A percentile compares a stretch with the other conserved stretches of the same genome.
Conservation (phyloP, 2,888 invertebrate genomes). For the Dione vanillae region DNA sequence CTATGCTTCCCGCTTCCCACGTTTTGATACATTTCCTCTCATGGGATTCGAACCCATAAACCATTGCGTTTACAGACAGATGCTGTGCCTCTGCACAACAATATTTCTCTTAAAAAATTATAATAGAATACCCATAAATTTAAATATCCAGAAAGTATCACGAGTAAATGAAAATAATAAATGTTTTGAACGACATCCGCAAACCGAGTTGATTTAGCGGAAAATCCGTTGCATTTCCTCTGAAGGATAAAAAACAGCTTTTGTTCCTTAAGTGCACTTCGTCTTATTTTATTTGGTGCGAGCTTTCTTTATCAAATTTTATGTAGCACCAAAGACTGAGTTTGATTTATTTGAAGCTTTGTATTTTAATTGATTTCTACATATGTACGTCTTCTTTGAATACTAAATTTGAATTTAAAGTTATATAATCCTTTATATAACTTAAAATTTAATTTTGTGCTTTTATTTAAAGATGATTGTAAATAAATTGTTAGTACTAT, state of each 20-base stretch:
- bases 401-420: no score
- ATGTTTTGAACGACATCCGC: constrained; percentile 7
- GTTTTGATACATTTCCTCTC: no score
- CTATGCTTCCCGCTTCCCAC: no score
- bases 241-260: constrained; percentile 23
- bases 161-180: constrained; percentile 21
- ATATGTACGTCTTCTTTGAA: not conserved
- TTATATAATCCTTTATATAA: no score
- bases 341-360: constrained; percentile 8
- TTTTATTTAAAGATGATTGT: no score
- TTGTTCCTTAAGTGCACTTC: constrained; percentile 28
- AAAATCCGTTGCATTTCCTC: constrained; percentile 25
- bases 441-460: no score
- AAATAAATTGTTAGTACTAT: no score
- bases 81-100: no score
- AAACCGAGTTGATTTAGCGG: constrained; percentile 26
- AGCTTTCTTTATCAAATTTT: constrained; percentile 8
- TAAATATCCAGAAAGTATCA: not conserved
- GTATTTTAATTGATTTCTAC: not conserved
- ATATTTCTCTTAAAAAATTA: no score
- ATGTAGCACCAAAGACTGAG: not conserved
- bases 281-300: constrained; percentile 14
- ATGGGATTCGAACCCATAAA: no score
- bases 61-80: no score
- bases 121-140: not conserved